Evolutionary conservation across 2,888 invertebrate species (phyloP).

Genomic region (Frankliniella intonsa): DNA sequence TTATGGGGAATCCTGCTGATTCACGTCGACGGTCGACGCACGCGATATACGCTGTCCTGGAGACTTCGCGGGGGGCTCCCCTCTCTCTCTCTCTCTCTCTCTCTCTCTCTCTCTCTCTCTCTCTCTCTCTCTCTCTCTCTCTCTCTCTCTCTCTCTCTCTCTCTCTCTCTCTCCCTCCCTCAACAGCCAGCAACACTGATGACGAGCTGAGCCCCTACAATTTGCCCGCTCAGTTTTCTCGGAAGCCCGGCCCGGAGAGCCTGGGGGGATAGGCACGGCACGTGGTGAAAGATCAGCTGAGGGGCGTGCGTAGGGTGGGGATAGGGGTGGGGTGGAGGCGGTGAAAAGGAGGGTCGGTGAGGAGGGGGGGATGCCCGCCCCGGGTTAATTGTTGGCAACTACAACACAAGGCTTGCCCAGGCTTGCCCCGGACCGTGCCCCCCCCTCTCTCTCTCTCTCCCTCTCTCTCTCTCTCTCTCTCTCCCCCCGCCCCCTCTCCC

Average conservation of each 20-base stretch:
- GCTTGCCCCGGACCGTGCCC: too few species aligned
- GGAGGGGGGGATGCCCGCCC: too few species aligned
- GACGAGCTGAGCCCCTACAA: not conserved
- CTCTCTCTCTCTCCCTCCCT: not conserved
- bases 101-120: slow-evolving; percentile 1
- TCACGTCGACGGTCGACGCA: not conserved
- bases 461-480: too few species aligned
- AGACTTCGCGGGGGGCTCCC: not conserved
- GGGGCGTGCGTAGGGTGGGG: too few species aligned
- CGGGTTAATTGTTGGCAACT: not conserved
- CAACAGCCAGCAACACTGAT: not conserved
- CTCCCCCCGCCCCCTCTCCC: not conserved
- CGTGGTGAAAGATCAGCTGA: too few species aligned
- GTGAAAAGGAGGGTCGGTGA: too few species aligned
- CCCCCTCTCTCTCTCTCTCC: too few species aligned
- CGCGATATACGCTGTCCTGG: not conserved
- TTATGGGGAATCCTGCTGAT: too few species aligned
- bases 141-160: not conserved
- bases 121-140: slow-evolving; percentile 1
- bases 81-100: slow-evolving; percentile 1
- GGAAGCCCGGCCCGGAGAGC: too few species aligned
- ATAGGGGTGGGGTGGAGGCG: too few species aligned
- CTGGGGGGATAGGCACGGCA: too few species aligned
- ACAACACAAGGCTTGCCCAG: not conserved
- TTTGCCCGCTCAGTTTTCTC: too few species aligned